Evolutionary conservation across 2,797 vertebrate species (phyloP), one percentile per base, ranked within the genome.

Genomic region (Amblyraja radiata): DNA sequence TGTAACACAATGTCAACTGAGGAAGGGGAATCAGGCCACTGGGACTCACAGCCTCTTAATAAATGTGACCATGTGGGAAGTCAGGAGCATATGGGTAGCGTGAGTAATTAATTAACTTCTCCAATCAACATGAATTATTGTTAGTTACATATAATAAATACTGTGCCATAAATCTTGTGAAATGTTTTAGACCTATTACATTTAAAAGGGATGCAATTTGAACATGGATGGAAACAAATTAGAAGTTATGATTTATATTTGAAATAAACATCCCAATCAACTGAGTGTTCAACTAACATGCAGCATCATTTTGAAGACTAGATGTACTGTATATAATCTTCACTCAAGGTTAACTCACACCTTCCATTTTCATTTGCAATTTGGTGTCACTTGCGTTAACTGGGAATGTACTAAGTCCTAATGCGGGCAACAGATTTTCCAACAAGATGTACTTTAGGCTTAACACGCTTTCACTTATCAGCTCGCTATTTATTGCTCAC

Each of bases 1-100:
- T 99, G 95, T 8, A 78, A 92, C 93, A 71, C 25, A 90, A 68
- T 84, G 65, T 88, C 61, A 88, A 86, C 83, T 86, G 61, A 86
- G 61, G 61, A 86, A 86, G 58, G 13, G 63, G 54, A 28, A 10
- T 21, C 0, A 0, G 0, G 46, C 9, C 36, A 54, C 25, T 93
- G 77, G 25, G 21, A n/a, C 61, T 36, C n/a, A 8, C 78, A 39
- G 11, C 79, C n/a, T 77, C 46, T 81, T 36, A 46, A 81, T n/a
- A 32, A 61, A 63, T 61, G 61, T 63, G 23, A n/a, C 54, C 21
- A 14, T 58, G 81, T 5, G 25, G 32, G 83, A 28, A 14, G 16
- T 1, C 28, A 16, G 83, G 58, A 14, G 46, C 21, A 63, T 10
- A 9, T 58, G 58, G 36, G 11, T 39, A 16, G 14, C 14, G 46